Conservation (phyloP, 2,797 vertebrate species). For the Intellagama lesueurii region DNA sequence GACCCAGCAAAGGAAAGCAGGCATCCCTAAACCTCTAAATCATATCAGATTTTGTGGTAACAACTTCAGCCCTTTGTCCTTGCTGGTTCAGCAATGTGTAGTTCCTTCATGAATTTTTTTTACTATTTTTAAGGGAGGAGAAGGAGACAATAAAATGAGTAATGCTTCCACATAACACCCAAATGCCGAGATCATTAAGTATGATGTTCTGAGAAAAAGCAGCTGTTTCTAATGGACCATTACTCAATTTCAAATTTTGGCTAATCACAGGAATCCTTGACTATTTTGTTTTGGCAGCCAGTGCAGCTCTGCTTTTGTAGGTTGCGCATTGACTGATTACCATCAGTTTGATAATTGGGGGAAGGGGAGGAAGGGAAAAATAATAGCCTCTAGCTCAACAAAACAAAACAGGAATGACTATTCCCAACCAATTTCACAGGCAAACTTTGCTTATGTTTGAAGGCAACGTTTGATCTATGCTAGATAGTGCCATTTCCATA, state of each 20-base stretch:
- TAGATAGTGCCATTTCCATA: slow-evolving; percentile 21
- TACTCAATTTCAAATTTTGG: slow-evolving; percentile 16
- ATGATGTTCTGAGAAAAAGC: slow-evolving; percentile 26
- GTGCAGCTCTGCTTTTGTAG: neutral
- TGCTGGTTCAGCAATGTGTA: neutral
- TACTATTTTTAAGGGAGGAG: neutral
- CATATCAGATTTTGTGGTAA: neutral
- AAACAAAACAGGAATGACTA: neutral
- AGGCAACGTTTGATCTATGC: slow-evolving; percentile 15
- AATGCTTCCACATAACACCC: neutral
- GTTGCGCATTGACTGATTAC: slow-evolving; percentile 4
- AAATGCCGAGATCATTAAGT: slow-evolving; percentile 17
- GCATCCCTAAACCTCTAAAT: neutral
- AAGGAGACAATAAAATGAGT: slow-evolving; percentile 14
- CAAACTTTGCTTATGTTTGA: slow-evolving; percentile 12
- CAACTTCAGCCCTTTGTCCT: neutral
- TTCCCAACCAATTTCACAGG: slow-evolving; percentile 14
- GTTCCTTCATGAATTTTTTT: neutral
- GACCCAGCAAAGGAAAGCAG: too few species aligned
- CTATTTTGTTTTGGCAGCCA: slow-evolving; percentile 24
- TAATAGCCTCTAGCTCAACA: slow-evolving; percentile 25
- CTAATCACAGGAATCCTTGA: slow-evolving; percentile 5
- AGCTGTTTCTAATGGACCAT: slow-evolving; percentile 33
- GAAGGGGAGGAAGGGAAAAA: neutral
- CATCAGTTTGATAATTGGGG: slow-evolving; percentile 17